Evolutionary conservation across 2,797 vertebrate genomes (phyloP), one percentile per base, ranked within the genome.

Genomic region (Tapirus indicus): DNA sequence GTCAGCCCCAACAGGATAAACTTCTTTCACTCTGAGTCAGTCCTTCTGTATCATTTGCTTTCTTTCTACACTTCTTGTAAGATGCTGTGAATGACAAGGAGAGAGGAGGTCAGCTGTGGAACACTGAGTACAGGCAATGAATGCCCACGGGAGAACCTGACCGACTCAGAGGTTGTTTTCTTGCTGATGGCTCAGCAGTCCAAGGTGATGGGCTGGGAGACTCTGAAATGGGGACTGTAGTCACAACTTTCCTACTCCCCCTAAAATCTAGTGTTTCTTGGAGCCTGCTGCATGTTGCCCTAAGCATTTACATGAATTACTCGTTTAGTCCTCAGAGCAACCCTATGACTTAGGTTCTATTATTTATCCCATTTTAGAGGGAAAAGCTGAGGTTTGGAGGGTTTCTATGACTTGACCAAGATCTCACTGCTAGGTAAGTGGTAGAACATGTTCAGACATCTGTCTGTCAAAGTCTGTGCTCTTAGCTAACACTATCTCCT

Each of bases 341-440:
- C 13, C 32, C 56, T 82, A 0, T 69, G 35, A 56, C 47, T 62
- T 86, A 71, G 20, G 10, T 77, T 83, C 27, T 77, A 66, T 64
- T 58, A n/a, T 84, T 90, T 68, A 88, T 23, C 32, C 56, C 71
- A 88, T 77, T 93, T 94, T 84, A 78, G 68, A 80, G 17, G 47
- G 7, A 7, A 35, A 87, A 75, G 38, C 27, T 62, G 47, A 88
- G 82, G n/a, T 44, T 75, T 64, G 10, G 64, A 89, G 23, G 5
- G 11, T 80, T 91, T 72, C 23, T 79, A 5, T 68, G 64, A 74
- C 38, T 94, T 69, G 23, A 17, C 10, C 49, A 83, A 78, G 11
- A 83, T 83, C 21, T 58, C 29, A 29, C 56, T 74, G 8, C 12
- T 83, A 64, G 6, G 29, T 77, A 68, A 66, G n/a, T 32, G 10